Base-by-base conservation (phyloP, 1,140 invertebrate species). In the Drosophila malerkotliana region DNA sequence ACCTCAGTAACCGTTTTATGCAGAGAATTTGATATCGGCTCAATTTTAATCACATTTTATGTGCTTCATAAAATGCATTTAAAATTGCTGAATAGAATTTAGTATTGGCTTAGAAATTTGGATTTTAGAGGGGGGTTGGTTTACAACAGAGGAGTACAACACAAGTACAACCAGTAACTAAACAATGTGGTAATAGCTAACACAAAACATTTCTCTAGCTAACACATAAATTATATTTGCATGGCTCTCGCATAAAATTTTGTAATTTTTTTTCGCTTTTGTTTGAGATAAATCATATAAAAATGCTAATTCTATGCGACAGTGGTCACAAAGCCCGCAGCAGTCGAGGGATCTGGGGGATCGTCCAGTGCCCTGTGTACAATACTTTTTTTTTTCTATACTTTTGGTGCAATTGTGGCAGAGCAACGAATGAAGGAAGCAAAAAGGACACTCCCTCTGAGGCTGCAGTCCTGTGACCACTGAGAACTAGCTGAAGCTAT, bases 271-370 rank as follows among this genome's bases (percentile, higher is more conserved):
- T 18, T 75, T 39, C 32, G 53, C 74, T 52, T 61, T 66, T 58
- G 48, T 56, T 79, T 51, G 72, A 77, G 54, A 79, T 76, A 82
- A 85, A 82, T 88, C 75, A 87, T 75, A 85, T 75, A 78, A 72
- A 87, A 87, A 82, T 82, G 82, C 82, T 82, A 87, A 87, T 85
- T 79, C 81, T 67, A 79, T 85, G 85, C 83, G 72, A 89, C 69
- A 75, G 59, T 83, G 73, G 67, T 61, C 75, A 74, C 66, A 77
- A 41, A 39, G 45, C 39, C 55, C n/a, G 21, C 59, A 77, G 79
- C 69, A 69, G 39, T 47, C 49, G 66, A 47, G 56, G 56, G 32
- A 21, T 28, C 21, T 53, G 54, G 49, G 60, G 47, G 30, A 28
- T 9, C 15, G 30, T 45, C 12, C 6, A 18, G 7, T 0, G 6